Percentiles rank a stretch among this genome's conserved stretches.
Conservation (phyloP, 2,888 invertebrate species). For the Synergus itoensis region DNA sequence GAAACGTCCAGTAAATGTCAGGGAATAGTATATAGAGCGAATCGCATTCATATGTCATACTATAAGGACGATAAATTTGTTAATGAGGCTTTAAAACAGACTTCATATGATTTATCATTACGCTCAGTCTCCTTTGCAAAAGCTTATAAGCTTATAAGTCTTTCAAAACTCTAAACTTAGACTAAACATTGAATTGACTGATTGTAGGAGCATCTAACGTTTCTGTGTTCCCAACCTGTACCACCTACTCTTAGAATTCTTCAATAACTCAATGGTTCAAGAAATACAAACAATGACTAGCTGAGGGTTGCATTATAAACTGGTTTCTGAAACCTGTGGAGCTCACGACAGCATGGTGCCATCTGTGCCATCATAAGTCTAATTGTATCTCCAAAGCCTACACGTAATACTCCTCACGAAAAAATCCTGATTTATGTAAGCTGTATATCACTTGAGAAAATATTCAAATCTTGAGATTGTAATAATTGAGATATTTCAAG, state of each 20-base stretch:
- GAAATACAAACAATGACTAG: slow-evolving; percentile 40
- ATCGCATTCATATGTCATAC: not conserved
- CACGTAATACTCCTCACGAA: slow-evolving; percentile 13
- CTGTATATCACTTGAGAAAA: slow-evolving; percentile 15
- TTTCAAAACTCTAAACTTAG: too few relatives aligned
- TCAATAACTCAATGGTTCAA: not conserved
- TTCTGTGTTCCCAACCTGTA: not conserved
- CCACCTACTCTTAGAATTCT: slow-evolving; percentile 18
- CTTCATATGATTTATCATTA: not conserved
- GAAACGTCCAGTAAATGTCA: not conserved
- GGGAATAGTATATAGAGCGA: not conserved
- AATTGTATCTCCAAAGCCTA: slow-evolving; percentile 26
- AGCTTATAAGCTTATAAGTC: too few relatives aligned
- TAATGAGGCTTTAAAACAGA: not conserved
- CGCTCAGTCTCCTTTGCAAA: too few relatives aligned
- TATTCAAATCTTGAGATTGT: slow-evolving; percentile 32
- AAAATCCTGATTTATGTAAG: slow-evolving; percentile 32
- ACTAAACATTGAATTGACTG: not conserved
- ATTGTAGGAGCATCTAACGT: not conserved
- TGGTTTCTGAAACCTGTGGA: slow-evolving; percentile 33
- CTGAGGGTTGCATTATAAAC: slow-evolving; percentile 30
- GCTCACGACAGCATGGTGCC: slow-evolving; percentile 29
- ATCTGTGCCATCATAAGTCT: slow-evolving; percentile 34
- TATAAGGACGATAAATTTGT: not conserved
- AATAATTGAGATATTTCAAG: slow-evolving; percentile 17